Evolutionary conservation across 2,113 vertebrate genomes (phyloP).

Genomic region (Chunga burmeisteri): DNA sequence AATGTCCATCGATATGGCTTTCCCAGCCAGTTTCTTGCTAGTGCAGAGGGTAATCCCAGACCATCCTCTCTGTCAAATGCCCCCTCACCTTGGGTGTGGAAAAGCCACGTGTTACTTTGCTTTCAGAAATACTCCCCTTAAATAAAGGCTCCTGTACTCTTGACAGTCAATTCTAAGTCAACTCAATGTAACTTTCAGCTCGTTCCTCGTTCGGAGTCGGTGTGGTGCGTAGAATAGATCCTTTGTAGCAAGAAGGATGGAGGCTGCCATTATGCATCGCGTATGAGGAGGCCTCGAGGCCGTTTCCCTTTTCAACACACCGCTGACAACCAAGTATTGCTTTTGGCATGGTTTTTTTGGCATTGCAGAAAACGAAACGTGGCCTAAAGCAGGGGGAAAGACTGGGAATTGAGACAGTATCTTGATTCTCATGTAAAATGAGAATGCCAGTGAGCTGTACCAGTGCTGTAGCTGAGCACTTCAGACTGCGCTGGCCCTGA

Average conservation of each 20-base stretch:
- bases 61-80: neutral
- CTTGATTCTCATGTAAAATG: neutral
- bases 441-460: neutral
- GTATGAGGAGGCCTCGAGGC: rapidly evolving
- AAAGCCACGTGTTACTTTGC: neutral
- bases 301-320: neutral
- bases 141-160: neutral
- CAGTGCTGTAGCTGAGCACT: neutral
- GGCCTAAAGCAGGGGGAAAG: neutral
- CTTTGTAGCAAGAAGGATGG: neutral
- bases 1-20: neutral
- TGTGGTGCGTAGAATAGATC: neutral
- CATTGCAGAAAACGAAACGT: neutral
- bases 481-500: neutral
- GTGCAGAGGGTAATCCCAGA: neutral
- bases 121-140: neutral
- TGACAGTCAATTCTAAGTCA: neutral
- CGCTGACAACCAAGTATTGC: neutral
- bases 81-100: neutral
- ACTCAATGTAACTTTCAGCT: neutral
- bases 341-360: neutral
- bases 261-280: neutral
- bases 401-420: neutral
- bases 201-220: rapidly evolving
- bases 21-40: neutral